phyloP scores from a whole-genome alignment of 2,113 vertebrate genomes.

The Piaya cayana region DNA sequence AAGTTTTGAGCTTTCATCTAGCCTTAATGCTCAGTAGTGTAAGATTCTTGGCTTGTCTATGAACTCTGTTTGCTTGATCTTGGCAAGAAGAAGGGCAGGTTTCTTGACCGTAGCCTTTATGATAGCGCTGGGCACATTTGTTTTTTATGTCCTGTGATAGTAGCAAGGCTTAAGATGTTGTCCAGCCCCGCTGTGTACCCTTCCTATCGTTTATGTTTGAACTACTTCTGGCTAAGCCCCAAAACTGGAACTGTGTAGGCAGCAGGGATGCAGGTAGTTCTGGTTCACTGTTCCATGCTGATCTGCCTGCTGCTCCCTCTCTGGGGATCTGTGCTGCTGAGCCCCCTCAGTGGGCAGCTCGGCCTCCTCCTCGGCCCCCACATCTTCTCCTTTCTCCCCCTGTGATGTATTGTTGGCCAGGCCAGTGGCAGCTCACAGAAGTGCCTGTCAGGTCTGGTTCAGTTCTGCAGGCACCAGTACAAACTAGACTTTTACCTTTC shows the following conservation, averaged over 20 bases:
- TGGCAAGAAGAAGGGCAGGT: neutral
- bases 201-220: rapidly evolving
- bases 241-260: too few species aligned
- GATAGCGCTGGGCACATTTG: neutral
- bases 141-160: neutral
- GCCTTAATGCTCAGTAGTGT: neutral
- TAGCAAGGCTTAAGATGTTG: neutral
- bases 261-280: neutral
- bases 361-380: neutral
- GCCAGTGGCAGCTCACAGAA: too few species aligned
- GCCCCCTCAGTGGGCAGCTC: neutral
- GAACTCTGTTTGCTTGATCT: neutral
- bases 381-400: neutral
- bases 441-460: neutral
- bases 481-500: neutral
- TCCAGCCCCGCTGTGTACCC: neutral
- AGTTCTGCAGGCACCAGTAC: neutral
- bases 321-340: neutral
- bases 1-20: constrained; percentile 22
- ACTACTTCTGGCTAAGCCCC: neutral
- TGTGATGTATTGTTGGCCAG: neutral
- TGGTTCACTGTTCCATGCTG: neutral
- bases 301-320: neutral
- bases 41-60: neutral
- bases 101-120: neutral